Base-by-base conservation (phyloP, 2,797 vertebrate species). In the Varecia variegata region DNA sequence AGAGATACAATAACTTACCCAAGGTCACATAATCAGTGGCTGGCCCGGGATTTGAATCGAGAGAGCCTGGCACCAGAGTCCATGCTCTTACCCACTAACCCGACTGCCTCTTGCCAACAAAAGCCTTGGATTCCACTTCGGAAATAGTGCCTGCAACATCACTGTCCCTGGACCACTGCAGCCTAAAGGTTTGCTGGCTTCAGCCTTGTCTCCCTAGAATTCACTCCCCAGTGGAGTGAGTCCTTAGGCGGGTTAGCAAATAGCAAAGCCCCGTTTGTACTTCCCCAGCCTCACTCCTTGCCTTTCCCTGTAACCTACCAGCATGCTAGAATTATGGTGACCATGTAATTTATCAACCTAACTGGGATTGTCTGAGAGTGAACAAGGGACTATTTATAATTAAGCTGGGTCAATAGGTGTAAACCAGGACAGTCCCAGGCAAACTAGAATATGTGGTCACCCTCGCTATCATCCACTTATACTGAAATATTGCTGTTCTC, bases 311-410 rank as follows among this genome's bases (percentile, higher is more conserved):
- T 62, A 32, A 82, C 40, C 60, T 27, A 35, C 14, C 15, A 52
- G 40, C 40, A 70, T 9, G 2, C 23, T 18, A 52, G 54, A 60
- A 90, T 79, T 65, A 70, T 6, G 54, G 79, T 38, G 40, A 80
- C 70, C 47, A 23, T 18, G 58, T 54, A 84, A 83, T 88, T 94
- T 40, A 62, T 94, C 30, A 27, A 52, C 43, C 40, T 93, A 79
- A 76, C 56, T 54, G 65, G 80, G 52, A 84, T 52, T 25, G 15
- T 90, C 68, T 82, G 86, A 73, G 62, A 70, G 32, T 23, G 25
- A 90, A 74, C 38, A 62, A 40, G 81, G 25, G 58, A 71, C 52
- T 88, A 54, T 94, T 96, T 94, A 83, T 83, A 96, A 95, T 62
- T 65, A 56, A 84, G 86, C 87, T 93, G 79, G 43, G 84, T 83